Evolutionary conservation across 2,888 invertebrate species (phyloP).

Genomic region (Adineta ricciae): DNA sequence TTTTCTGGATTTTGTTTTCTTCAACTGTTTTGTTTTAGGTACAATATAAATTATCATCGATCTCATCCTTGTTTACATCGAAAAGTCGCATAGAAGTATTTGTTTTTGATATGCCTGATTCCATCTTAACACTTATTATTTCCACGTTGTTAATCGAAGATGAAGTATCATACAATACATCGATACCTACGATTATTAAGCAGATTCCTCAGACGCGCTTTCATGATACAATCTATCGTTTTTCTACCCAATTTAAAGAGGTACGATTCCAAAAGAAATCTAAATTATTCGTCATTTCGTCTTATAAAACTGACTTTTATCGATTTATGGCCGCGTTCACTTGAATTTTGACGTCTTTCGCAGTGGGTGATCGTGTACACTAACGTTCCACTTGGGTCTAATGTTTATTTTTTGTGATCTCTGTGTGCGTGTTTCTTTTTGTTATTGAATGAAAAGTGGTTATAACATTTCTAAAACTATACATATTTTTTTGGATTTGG

Average conservation of each 20-base stretch:
- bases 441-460: background rate
- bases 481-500: background rate
- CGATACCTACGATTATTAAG: background rate
- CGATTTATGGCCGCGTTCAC: background rate
- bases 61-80: constrained; percentile 16
- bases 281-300: background rate
- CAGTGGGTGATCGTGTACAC: background rate
- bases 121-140: background rate
- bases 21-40: background rate
- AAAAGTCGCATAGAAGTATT: constrained; percentile 18
- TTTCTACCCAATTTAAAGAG: constrained; percentile 5
- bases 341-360: background rate
- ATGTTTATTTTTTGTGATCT: background rate
- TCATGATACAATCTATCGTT: background rate
- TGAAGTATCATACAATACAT: background rate
- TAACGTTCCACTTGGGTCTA: background rate
- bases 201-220: background rate
- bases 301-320: background rate
- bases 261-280: background rate
- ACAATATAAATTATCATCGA: background rate
- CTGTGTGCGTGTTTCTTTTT: background rate
- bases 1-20: background rate
- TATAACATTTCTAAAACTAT: background rate
- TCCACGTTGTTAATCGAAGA: background rate
- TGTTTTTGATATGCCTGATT: constrained; percentile 4